A percentile compares a stretch with the other conserved stretches of the same genome.
phyloP scores from a whole-genome alignment of 1,140 invertebrate species.

The Subanguina moxae region DNA sequence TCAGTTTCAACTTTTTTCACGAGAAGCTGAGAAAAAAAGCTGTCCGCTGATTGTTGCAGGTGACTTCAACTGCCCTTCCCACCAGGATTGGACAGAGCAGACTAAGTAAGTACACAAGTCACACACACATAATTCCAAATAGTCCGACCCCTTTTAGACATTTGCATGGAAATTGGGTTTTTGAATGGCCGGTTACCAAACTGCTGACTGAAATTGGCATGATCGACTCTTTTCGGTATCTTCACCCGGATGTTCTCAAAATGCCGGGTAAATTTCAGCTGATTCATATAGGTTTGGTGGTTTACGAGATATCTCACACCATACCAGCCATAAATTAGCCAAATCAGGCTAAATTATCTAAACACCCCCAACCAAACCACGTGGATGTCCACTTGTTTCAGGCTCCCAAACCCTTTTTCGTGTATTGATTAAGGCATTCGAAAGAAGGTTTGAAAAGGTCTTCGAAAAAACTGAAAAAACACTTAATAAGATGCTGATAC shows the following conservation, averaged over 20 bases:
- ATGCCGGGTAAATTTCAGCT: constrained; percentile 12
- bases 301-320: too few relatives aligned
- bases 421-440: too few relatives aligned
- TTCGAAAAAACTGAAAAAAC: too few relatives aligned
- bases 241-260: constrained; percentile 15
- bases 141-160: constrained; percentile 1
- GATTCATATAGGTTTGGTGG: too few relatives aligned
- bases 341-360: too few relatives aligned
- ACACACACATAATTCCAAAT: background rate
- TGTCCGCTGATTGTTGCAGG: constrained; percentile 15
- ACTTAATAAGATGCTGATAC: too few relatives aligned
- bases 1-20: background rate
- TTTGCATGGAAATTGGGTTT: constrained; percentile 19
- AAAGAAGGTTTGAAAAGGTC: too few relatives aligned
- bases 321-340: too few relatives aligned
- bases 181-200: constrained; percentile 34
- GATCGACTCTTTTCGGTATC: constrained; percentile 22
- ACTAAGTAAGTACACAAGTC: constrained; percentile 16
- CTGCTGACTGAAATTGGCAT: constrained; percentile 18
- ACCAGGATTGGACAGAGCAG: constrained; percentile 31
- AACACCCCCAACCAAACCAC: too few relatives aligned
- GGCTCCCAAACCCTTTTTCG: too few relatives aligned
- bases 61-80: constrained; percentile 31
- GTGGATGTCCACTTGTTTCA: too few relatives aligned
- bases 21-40: background rate